Evolutionary conservation across 2,888 invertebrate species (phyloP).

Genomic region (Ceraclea dissimilis): DNA sequence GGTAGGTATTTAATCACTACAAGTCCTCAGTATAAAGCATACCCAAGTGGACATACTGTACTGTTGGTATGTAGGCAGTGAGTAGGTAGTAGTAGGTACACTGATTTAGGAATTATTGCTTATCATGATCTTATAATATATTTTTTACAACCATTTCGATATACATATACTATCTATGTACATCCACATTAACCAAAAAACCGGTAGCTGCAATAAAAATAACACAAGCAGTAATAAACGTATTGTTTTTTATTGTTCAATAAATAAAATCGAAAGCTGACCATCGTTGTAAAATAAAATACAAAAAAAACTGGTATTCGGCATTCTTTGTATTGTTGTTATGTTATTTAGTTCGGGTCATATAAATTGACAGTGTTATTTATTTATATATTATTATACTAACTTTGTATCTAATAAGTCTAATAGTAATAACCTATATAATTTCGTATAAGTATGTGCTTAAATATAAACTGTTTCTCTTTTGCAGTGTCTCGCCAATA

Average conservation of each 20-base stretch:
- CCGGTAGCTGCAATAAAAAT: background rate
- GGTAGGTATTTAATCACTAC: no score
- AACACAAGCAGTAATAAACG: background rate
- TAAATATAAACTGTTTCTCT: no score
- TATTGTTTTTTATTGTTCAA: slow-evolving; percentile 1
- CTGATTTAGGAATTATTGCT: no score
- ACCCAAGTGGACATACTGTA: no score
- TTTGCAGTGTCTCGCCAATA: no score
- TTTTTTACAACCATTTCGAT: background rate
- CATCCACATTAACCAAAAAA: background rate
- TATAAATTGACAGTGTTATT: background rate
- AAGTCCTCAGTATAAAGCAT: no score
- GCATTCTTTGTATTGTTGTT: background rate
- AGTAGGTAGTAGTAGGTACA: no score
- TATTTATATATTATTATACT: background rate
- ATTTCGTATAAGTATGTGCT: no score
- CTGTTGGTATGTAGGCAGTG: no score
- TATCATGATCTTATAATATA: background rate
- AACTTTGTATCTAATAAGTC: background rate
- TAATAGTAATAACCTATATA: no score
- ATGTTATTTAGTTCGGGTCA: no score
- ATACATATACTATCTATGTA: background rate
- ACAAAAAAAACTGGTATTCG: background rate
- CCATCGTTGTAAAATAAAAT: background rate
- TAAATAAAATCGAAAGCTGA: slow-evolving; percentile 2